Evolutionary conservation across 2,113 vertebrate species (phyloP), one percentile per base, ranked within the genome.

Genomic region (Paramormyrops kingsleyae): DNA sequence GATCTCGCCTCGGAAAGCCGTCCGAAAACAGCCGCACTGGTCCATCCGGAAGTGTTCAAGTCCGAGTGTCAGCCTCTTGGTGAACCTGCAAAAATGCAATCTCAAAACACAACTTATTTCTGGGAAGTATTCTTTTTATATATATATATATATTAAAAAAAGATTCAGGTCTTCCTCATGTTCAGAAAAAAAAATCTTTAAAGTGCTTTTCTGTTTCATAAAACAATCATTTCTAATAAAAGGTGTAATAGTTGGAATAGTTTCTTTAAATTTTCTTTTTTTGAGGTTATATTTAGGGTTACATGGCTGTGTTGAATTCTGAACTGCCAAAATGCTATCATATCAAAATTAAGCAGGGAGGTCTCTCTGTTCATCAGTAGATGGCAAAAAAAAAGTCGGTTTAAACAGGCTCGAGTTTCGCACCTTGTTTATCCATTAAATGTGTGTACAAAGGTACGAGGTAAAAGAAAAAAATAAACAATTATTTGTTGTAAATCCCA

Each of bases 181-280:
- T 91, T 89, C 70, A 90, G 46, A 86, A 90, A 92, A 49, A 88
- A 90, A 91, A 90, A 89, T 83, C 88, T 90, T 90, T 85, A 89
- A 91, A 91, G 91, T 92, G 91, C 90, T 91, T 92, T 91, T 96
- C 96, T 97, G 96, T 97, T 97, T 97, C 96, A 92, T 97, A 96
- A 97, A 94, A 96, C 94, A 96, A 96, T 97, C 95, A 96, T 97
- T 97, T 97, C 95, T 97, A 97, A 97, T 96, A 96, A 97, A 97
- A 97, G 95, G 95, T 97, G 95, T 97, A 96, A 96, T 96, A 96
- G 96, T 95, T 97, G 96, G 96, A 97, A 95, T 95, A 96, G 96
- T 95, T 93, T 95, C 95, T 94, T 96, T 97, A 92, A 91, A 93
- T 92, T 89, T 90, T 92, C 24, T 66, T 93, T 91, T 91, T 92